These are phyloP conservation scores for Coregonus suidteri DNA, from an alignment of 2,797 vertebrate species.

Conservation along the genomic window DNA sequence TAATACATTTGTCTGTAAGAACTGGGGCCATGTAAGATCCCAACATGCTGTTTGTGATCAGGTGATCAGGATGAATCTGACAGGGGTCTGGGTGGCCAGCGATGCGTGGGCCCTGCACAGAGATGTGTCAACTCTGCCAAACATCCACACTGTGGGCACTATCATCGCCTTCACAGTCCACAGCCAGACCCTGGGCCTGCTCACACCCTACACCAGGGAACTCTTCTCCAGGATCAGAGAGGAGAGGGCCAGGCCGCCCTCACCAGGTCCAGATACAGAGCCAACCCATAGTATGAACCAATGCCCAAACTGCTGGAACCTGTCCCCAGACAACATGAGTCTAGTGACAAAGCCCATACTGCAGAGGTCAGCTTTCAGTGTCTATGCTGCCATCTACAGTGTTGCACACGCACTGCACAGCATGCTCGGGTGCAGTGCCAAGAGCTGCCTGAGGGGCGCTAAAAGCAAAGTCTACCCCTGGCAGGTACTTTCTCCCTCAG, in stretches of 20 bases:
- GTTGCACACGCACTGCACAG: slow-evolving; percentile 85
- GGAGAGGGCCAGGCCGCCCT: slow-evolving; percentile 8
- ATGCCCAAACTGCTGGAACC: slow-evolving; percentile 74
- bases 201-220: slow-evolving; percentile 64
- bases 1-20: not conserved
- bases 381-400: slow-evolving; percentile 80
- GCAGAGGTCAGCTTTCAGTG: slow-evolving; percentile 64
- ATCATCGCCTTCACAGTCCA: slow-evolving; percentile 81
- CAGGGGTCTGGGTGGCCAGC: slow-evolving; percentile 86
- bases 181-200: slow-evolving; percentile 51
- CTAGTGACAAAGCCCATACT: slow-evolving; percentile 54
- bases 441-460: slow-evolving; percentile 54
- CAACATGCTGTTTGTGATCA: slow-evolving; percentile 32
- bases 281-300: slow-evolving; percentile 45
- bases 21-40: not conserved
- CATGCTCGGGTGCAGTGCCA: slow-evolving; percentile 75
- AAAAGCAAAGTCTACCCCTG: slow-evolving; percentile 75
- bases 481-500: slow-evolving; percentile 73
- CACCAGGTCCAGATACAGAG: not conserved
- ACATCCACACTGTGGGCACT: slow-evolving; percentile 78
- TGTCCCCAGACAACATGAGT: slow-evolving; percentile 64
- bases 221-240: slow-evolving; percentile 66
- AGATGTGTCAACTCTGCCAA: slow-evolving; percentile 49
- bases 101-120: slow-evolving; percentile 79
- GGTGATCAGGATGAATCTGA: slow-evolving; percentile 73